Base-by-base conservation (phyloP, 2,113 vertebrate species). In the Pandion haliaetus region DNA sequence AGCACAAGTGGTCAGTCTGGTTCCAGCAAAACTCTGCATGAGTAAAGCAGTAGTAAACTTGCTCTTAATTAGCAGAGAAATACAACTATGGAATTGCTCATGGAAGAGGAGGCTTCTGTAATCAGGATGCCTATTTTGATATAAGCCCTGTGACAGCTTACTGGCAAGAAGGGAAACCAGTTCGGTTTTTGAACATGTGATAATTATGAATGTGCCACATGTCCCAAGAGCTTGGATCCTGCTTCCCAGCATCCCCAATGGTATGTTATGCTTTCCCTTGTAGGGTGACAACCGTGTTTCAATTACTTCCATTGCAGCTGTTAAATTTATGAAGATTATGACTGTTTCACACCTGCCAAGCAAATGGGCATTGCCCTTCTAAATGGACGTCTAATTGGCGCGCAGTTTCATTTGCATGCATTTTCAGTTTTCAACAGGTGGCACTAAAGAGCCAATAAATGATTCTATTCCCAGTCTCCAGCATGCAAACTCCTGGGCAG, bases 391-490 rank as follows among this genome's bases (percentile, higher is more conserved):
- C 84, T 89, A 38, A 65, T 58, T 94, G 93, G 86, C 4, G 49
- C 38, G 0, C 62, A 31, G 47, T 88, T 88, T 80, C 71, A 47
- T 97, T 97, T 96, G 97, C 93, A 81, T 78, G 80, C 32, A 4
- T 96, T 93, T 94, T 93, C 67, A 59, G 70, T 82, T 95, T 96
- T 97, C 96, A 97, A 97, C 95, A 95, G 97, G 97, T 97, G 96
- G 97, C 96, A 97, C 95, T 97, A 96, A 96, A 95, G 96, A 97
- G 94, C 95, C 97, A 97, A 96, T 74, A 96, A 96, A 97, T 97
- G 32, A 88, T 93, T 63, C 91, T 86, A 14, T 77, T 92, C 79
- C 82, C 78, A 77, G 63, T 80, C n/a, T 96, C 85, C 87, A 90
- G 89, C 62, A 18, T 50, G 42, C 54, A 94, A 83, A 95, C 79